Base-by-base conservation (phyloP, 2,888 invertebrate species). In the Xestia ashworthii region DNA sequence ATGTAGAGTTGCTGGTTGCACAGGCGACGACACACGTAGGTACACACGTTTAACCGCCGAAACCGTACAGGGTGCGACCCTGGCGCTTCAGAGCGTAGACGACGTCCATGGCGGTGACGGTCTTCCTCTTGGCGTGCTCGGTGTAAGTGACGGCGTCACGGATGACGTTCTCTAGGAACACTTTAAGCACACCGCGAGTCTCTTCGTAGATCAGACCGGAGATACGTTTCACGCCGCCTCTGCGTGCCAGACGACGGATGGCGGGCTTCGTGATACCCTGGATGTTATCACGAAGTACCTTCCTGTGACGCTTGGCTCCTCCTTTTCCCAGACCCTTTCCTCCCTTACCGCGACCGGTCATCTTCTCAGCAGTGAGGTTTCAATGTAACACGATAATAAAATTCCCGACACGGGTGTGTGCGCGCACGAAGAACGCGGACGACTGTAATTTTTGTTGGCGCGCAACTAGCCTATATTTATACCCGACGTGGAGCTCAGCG, bases 71-170 rank as follows among this genome's bases (percentile, higher is more conserved):
- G 58, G 74, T 74, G 58, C 74, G 74, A 19, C 98, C 98, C 93
- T 98, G 98, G 68, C 98, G 96, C 91, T 98, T 98, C 89, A 98
- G 94, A 50, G 98, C 98, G 89, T 98, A 98, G 68, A 98, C 98
- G n/a, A 98, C 98, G 88, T 98, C 98, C 98, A 98, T 98, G 69
- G 98, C 98, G 0, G 98, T 98, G 58, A 98, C 98, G 6, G 98
- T 98, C 95, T 98, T 98, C 88, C 98, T 96, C 94, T 98, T 98
- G 85, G 55, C 98, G 92, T 98, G 98, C 92, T 98, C 98, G 48
- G 98, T 98, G 94, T 74, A 74, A 8, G 74, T 74, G 48, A 74
- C 74, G 19, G 74, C 68, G 66, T 74, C 74, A 12, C 66, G 66
- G 74, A 74, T 74, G 32, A 74, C 74, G 60, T 94, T 98, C 93